Evolutionary conservation across 2,113 vertebrate species (phyloP).

Genomic region (Leiothrix lutea): DNA sequence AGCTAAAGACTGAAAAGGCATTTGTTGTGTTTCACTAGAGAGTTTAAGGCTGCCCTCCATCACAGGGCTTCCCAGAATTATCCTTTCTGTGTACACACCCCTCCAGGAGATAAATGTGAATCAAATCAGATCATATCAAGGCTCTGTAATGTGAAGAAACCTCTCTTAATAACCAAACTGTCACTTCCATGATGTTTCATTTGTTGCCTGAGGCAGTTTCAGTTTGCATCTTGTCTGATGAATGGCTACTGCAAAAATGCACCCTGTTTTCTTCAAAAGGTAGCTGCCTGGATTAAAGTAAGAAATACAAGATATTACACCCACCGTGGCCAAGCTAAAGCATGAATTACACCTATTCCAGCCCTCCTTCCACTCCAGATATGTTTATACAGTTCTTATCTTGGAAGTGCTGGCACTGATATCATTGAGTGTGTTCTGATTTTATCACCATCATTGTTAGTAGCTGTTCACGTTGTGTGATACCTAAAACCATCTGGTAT

Average conservation of each 20-base stretch:
- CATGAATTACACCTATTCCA: background rate
- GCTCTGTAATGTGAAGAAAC: conserved; percentile 17
- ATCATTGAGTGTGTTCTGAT: background rate
- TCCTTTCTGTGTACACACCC: background rate
- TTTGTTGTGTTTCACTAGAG: background rate
- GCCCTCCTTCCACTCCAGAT: background rate
- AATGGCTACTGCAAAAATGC: background rate
- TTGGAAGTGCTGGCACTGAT: background rate
- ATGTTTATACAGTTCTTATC: background rate
- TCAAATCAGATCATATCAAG: background rate
- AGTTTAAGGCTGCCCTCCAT: background rate
- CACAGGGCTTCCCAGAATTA: background rate
- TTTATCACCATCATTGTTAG: background rate
- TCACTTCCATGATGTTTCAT: background rate
- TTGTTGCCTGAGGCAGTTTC: conserved; percentile 2
- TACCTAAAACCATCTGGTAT: conserved; percentile 9
- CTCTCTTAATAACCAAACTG: conserved; percentile 21
- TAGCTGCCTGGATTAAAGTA: background rate
- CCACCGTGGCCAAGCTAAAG: background rate
- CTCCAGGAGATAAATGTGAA: background rate
- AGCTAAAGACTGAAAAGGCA: background rate
- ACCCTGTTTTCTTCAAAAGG: background rate
- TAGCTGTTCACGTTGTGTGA: background rate
- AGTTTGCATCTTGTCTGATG: background rate
- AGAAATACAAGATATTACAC: background rate